Percentiles rank a stretch among this genome's conserved stretches.
Conservation (phyloP, 2,113 vertebrate species). For the Merops nubicus region DNA sequence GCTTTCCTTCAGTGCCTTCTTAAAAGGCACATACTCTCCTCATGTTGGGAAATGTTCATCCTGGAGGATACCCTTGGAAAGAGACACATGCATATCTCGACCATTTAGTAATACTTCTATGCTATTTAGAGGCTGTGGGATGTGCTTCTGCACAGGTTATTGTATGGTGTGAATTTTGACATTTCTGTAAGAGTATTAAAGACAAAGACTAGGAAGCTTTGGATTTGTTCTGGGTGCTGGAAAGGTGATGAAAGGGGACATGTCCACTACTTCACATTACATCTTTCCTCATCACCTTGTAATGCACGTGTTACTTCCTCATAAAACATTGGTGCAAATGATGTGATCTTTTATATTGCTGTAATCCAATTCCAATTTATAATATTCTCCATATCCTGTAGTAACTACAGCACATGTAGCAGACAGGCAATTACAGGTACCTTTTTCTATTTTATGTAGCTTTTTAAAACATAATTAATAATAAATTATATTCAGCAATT, state of each 20-base stretch:
- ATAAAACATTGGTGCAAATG: not conserved
- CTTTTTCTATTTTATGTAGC: not conserved
- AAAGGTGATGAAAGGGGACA: not conserved
- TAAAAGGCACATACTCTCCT: not conserved
- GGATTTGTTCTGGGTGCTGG: not conserved
- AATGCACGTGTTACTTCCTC: not conserved
- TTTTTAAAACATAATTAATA: constrained; percentile 7
- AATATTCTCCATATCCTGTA: not conserved
- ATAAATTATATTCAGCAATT: not conserved
- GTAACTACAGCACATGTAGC: not conserved
- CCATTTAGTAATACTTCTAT: not conserved
- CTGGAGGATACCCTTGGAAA: not conserved
- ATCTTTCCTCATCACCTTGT: not conserved
- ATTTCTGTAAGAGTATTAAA: not conserved
- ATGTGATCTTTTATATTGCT: not conserved
- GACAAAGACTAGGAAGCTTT: not conserved
- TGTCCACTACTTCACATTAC: not conserved
- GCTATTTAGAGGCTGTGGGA: not conserved
- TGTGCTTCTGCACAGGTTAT: not conserved
- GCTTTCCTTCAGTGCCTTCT: not conserved
- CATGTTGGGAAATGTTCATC: not conserved
- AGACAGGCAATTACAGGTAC: not conserved
- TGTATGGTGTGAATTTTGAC: not conserved
- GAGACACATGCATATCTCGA: not conserved
- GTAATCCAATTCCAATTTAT: not conserved